Percentiles rank a stretch among this genome's conserved stretches.
Evolutionary conservation across 2,113 vertebrate genomes (phyloP).

Genomic region (Zootoca vivipara): DNA sequence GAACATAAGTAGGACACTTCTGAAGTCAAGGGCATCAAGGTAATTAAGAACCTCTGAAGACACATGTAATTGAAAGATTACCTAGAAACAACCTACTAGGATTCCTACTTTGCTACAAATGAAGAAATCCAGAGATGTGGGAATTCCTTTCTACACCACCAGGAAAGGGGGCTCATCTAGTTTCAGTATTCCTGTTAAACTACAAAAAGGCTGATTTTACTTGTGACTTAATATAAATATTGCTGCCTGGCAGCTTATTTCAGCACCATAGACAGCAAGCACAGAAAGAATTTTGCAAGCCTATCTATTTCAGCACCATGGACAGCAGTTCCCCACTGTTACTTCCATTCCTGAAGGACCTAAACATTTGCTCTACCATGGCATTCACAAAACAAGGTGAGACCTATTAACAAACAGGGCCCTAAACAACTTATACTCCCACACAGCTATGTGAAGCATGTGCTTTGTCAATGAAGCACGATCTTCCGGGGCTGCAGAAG

Average conservation of each 20-base stretch:
- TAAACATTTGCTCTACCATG: not conserved
- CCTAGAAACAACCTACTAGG: not conserved
- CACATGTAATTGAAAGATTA: conserved; percentile 7
- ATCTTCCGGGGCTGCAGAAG: not conserved
- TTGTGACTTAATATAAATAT: not conserved
- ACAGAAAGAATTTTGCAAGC: not conserved
- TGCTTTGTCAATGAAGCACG: not conserved
- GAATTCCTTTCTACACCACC: not conserved
- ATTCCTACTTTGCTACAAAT: conserved; percentile 11
- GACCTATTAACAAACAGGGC: not conserved
- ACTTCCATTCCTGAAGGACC: not conserved
- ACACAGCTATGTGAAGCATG: not conserved
- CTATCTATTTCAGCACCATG: not conserved
- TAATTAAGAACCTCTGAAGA: conserved; percentile 13
- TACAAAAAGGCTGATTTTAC: not conserved
- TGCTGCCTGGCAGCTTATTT: not conserved
- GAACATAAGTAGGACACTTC: not conserved
- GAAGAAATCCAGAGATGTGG: not conserved
- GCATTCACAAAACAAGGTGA: not conserved
- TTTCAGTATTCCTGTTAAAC: not conserved
- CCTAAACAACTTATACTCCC: not conserved
- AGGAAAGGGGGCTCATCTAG: not conserved
- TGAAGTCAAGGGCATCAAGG: not conserved
- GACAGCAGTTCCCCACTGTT: not conserved
- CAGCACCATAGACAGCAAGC: conserved; percentile 9